Evolutionary conservation across 2,888 invertebrate genomes (phyloP).

Genomic region (Glaucopsyche alexis): DNA sequence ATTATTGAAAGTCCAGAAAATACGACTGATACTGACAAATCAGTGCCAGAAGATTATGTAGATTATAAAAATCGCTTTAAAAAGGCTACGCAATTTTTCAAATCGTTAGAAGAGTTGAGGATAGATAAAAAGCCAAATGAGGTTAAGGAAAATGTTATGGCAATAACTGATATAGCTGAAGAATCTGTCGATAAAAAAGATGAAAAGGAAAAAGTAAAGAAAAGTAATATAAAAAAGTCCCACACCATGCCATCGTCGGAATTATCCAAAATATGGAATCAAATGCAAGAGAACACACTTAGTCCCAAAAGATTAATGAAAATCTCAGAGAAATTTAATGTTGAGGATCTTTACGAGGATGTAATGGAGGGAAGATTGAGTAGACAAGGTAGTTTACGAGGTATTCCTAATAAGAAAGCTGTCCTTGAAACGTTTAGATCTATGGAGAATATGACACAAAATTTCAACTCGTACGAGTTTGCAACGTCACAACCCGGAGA

Average conservation of each 20-base stretch:
- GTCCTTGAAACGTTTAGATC: conserved; percentile 75
- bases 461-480: conserved; percentile 66
- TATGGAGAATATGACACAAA: conserved; percentile 69
- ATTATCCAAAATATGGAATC: conserved; percentile 64
- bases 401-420: conserved; percentile 77
- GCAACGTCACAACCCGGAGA: conserved; percentile 59
- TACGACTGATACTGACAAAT: conserved; percentile 49
- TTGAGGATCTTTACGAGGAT: conserved; percentile 74
- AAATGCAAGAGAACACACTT: conserved; percentile 53
- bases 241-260: conserved; percentile 71
- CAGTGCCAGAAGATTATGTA: conserved; percentile 49
- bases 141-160: conserved; percentile 62
- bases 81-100: conserved; percentile 72
- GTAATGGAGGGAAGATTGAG: conserved; percentile 71
- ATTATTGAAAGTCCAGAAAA: conserved; percentile 61
- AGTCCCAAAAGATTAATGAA: conserved; percentile 60
- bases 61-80: conserved; percentile 73
- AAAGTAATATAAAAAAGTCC: conserved; percentile 58
- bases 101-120: conserved; percentile 69
- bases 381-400: conserved; percentile 73
- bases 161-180: conserved; percentile 43
- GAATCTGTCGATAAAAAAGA: conserved; percentile 62
- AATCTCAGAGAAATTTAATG: conserved; percentile 76
- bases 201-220: conserved; percentile 44
- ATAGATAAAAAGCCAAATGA: conserved; percentile 51